Base-by-base conservation (phyloP, 53 echinoderm and acorn worm species). In the Echinometra lucunter region DNA sequence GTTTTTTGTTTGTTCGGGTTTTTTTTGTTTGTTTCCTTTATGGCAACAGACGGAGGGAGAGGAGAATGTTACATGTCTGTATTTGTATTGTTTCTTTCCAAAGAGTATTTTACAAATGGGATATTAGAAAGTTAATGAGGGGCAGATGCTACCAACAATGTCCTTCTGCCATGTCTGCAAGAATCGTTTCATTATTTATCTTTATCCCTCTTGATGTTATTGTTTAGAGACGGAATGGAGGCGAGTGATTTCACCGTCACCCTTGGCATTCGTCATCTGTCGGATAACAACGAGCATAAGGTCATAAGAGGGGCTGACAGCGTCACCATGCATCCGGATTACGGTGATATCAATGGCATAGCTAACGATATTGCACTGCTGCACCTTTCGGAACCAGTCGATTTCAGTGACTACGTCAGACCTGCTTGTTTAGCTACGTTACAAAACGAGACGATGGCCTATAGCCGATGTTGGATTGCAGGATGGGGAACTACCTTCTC, bases 401-500 rank as follows among this genome's bases (percentile, higher is more conserved):
- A 88, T 23, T 96, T 95, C 94, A 92, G 19, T 11, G 96, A 97
- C 45, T 92, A 94, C 38, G 94, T 97, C 10, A 66, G 94, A 37
- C 97, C 98, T 27, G 89, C 93, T 0, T 98, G 98, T 56, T 93
- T 98, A 53, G 94, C 96, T 9, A 92, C 96, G 3, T 10, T 49
- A 8, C 47, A 55, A 0, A 94, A 80, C 16, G 96, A 95, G 74
- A 92, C 90, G n/a, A 67, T 58, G 37, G 94, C 82, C 2, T 96
- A 95, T 47, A 95, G 45, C n/a, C 53, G 95, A 38, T 98, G 98
- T 80, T 95, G 88, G 56, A 95, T 98, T 1, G 96, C 97, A 69
- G 98, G 98, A 37, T 98, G 98, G 98, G 98, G 98, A 10, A 60
- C 83, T 0, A 82, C 83, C 4, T 67, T 75, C 49, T 47, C 49